Conservation (phyloP, 2,888 invertebrate genomes). For the Mythimna lalbum region DNA sequence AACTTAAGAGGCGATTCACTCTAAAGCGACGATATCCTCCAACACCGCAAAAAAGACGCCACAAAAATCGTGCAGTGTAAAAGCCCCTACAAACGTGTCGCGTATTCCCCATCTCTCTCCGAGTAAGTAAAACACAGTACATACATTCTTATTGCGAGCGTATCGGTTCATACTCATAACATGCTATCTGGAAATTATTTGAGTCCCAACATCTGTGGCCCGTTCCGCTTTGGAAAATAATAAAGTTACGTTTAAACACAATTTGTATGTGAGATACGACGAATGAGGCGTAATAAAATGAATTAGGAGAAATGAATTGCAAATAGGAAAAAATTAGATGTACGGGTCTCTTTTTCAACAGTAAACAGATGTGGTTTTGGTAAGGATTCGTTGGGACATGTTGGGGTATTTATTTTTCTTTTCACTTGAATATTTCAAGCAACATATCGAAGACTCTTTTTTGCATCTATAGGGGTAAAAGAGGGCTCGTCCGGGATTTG, state of each 20-base stretch:
- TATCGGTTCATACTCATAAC: conserved; percentile 75
- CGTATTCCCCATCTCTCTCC: conserved; percentile 78
- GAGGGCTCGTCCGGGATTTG: conserved; percentile 90
- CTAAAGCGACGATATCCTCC: too few species aligned
- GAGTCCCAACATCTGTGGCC: conserved; percentile 81
- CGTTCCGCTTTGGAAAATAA: conserved; percentile 85
- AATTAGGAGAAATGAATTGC: conserved; percentile 86
- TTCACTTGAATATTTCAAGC: conserved; percentile 8
- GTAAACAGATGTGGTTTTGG: conserved; percentile 50
- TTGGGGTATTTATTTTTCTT: conserved; percentile 25
- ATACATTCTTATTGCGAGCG: conserved; percentile 75
- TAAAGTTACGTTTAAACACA: conserved; percentile 88
- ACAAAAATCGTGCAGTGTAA: conserved; percentile 61
- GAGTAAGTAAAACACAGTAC: conserved; percentile 78
- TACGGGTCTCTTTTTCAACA: conserved; percentile 40
- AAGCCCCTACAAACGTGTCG: conserved; percentile 57
- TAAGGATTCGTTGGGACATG: conserved; percentile 18
- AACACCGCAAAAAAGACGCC: not conserved
- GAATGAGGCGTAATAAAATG: conserved; percentile 87
- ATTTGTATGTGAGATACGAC: conserved; percentile 89
- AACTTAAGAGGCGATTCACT: too few species aligned
- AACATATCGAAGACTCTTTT: not conserved
- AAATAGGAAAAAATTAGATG: conserved; percentile 80
- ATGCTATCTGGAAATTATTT: conserved; percentile 85
- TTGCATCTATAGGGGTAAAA: conserved; percentile 58